Conservation (phyloP, 2,113 vertebrate genomes). For the Passer montanus region DNA sequence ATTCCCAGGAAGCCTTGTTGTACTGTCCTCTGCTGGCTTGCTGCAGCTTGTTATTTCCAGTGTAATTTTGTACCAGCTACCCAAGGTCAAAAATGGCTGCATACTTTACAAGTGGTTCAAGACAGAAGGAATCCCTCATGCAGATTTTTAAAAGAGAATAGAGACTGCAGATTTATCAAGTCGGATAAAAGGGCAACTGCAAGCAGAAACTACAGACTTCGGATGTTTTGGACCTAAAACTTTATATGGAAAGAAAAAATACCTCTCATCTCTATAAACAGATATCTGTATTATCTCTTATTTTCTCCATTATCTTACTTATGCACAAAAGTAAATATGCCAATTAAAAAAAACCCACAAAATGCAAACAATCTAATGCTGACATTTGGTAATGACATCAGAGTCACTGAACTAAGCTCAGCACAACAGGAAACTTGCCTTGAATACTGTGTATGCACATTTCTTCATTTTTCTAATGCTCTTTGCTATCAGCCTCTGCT, state of each 20-base stretch:
- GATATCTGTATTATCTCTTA: neutral
- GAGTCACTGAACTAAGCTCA: neutral
- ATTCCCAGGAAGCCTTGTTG: constrained; percentile 61
- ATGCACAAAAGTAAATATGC: constrained; percentile 16
- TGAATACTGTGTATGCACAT: neutral
- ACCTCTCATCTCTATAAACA: constrained; percentile 64
- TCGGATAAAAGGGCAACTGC: constrained; percentile 67
- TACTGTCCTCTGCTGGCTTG: constrained; percentile 65
- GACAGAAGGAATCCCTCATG: constrained; percentile 70
- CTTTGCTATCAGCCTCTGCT: neutral
- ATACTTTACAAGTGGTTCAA: constrained; percentile 67
- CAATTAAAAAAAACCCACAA: neutral
- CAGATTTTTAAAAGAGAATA: constrained; percentile 67
- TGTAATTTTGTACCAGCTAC: constrained; percentile 65
- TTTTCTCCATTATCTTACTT: constrained; percentile 47
- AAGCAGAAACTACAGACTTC: constrained; percentile 69
- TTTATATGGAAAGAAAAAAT: constrained; percentile 65
- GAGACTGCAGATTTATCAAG: constrained; percentile 64
- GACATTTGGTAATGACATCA: neutral
- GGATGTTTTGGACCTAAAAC: constrained; percentile 65
- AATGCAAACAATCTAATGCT: neutral
- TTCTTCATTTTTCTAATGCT: neutral
- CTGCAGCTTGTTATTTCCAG: constrained; percentile 67
- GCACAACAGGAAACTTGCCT: neutral
- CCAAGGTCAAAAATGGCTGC: constrained; percentile 65